Conservation (phyloP, 2,888 invertebrate species). For the Mylabris sibirica region DNA sequence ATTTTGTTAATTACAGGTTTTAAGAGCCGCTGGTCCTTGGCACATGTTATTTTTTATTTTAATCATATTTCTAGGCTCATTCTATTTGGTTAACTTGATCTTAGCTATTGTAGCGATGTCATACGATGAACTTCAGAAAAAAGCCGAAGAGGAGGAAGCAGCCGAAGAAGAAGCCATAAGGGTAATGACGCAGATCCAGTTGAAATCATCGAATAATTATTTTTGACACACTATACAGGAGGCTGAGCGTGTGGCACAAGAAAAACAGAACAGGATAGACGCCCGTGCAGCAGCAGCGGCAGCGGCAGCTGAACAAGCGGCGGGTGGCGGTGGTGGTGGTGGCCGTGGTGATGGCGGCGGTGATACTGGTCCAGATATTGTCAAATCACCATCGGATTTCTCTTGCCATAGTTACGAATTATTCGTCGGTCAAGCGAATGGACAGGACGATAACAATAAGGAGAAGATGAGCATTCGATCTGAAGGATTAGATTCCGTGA, state of each 20-base stretch:
- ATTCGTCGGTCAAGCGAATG: conserved; percentile 88
- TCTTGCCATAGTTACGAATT: conserved; percentile 93
- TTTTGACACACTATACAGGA: conserved; percentile 65
- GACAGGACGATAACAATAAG: conserved; percentile 87
- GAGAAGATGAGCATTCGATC: conserved; percentile 88
- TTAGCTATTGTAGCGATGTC: conserved; percentile 99
- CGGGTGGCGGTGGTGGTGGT: conserved; percentile 63
- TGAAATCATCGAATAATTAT: not conserved
- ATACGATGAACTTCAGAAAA: conserved; percentile 98
- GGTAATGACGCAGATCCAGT: conserved; percentile 63
- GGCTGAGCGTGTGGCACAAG: conserved; percentile 83
- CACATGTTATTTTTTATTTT: conserved; percentile 98
- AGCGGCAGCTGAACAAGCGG: conserved; percentile 71
- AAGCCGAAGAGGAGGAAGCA: conserved; percentile 94
- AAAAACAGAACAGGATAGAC: conserved; percentile 72
- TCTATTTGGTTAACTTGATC: conserved; percentile 98
- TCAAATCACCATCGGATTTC: conserved; percentile 90
- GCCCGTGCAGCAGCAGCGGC: conserved; percentile 66
- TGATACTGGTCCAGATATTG: conserved; percentile 71
- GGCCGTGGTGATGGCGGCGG: conserved; percentile 65
- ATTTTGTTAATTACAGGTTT: conserved; percentile 66
- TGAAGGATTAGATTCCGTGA: conserved; percentile 88
- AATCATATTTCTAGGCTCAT: conserved; percentile 98
- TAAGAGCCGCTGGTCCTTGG: conserved; percentile 95
- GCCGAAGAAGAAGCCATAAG: conserved; percentile 93